Evolutionary conservation across 2,113 vertebrate genomes (phyloP).

Genomic region (Forbesichthys agassizii): DNA sequence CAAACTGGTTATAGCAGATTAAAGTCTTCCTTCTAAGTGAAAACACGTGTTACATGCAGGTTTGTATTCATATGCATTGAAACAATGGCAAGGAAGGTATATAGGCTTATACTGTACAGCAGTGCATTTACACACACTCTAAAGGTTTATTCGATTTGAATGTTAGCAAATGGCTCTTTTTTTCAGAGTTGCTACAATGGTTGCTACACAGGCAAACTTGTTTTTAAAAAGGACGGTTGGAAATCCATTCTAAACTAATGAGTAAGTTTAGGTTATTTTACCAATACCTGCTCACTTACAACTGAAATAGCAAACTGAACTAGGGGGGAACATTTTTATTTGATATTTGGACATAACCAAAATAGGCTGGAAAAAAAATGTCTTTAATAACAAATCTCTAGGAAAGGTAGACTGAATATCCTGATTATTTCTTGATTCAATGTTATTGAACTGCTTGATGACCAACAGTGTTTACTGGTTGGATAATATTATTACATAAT

Average conservation of each 20-base stretch:
- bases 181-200: too few relatives aligned
- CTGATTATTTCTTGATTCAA: neutral
- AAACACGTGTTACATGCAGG: too few relatives aligned
- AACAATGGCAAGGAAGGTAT: neutral
- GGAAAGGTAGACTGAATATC: neutral
- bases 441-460: constrained; percentile 46
- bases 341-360: neutral
- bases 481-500: constrained; percentile 59
- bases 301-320: too few relatives aligned
- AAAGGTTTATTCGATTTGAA: neutral
- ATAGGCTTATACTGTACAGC: neutral
- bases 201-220: too few relatives aligned
- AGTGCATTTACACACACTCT: neutral
- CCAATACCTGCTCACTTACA: neutral
- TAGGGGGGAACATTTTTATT: too few relatives aligned
- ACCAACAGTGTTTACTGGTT: constrained; percentile 37
- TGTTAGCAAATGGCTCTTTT: neutral
- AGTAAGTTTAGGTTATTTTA: neutral
- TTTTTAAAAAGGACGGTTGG: too few relatives aligned
- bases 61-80: neutral
- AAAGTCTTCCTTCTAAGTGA: neutral
- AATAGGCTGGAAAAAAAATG: too few relatives aligned
- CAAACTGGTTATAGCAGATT: neutral
- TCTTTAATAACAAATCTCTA: too few relatives aligned
- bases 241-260: too few relatives aligned